Base-by-base conservation (phyloP, 92 coral and sea anemone species). In the Palythoa grandis region DNA sequence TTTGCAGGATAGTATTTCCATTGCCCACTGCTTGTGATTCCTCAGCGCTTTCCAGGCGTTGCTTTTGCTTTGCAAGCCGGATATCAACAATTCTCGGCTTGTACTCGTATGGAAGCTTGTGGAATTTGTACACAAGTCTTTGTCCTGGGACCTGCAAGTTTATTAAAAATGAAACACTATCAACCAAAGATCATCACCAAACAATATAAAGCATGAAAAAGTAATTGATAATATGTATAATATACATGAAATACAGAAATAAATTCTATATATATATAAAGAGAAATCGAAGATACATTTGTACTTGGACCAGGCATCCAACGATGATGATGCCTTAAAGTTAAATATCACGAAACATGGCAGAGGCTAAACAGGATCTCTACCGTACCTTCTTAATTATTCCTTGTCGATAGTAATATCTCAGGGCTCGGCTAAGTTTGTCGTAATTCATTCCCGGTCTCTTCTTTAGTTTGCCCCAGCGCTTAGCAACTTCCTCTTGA, bases 401-500 rank as follows among this genome's bases (percentile, higher is more conserved):
- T 48, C 92, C 94, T 82, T 96, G 93, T 73, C 91, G 87, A 56
- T 96, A 96, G 70, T 96, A 96, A 76, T 96, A 96, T 23, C 98
- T 87, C 66, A 96, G 85, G 5, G 98, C 95, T 10, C 98, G 92
- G 58, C 98, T 96, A 77, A 96, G 86, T 79, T 96, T 96, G 57
- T 96, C 98, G 37, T 96, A 96, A 43, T 92, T 96, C 98, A 96
- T 96, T 12, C 98, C 90, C 19, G 97, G 90, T 43, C 97, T 86
- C 70, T 96, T 98, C 57, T 96, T 96, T 35, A 96, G 72, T 48
- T 93, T 82, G 0, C 98, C 98, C 98, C 98, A 96, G 71, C 93
- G 89, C 53, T 90, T 88, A 0, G 98, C 98, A 3, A 96, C 96
- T 52, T 96, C 98, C 57, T 96, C 98, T 70, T 96, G 95, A 39